phyloP scores from a whole-genome alignment of 1,140 invertebrate species.

The Leptinotarsa lineolata region DNA sequence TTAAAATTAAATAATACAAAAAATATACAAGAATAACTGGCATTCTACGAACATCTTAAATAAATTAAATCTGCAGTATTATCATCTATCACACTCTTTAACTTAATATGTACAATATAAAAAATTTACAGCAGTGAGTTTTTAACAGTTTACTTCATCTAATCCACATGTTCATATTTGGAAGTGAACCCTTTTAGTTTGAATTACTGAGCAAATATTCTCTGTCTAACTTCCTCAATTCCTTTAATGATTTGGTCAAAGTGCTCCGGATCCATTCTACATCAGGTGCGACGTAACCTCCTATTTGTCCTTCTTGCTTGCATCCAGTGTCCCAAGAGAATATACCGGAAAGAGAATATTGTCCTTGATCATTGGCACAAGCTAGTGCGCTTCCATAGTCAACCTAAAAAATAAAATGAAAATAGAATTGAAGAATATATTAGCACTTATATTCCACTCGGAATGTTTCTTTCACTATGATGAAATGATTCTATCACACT shows the following conservation, averaged over 20 bases:
- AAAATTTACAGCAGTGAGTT: slow-evolving; percentile 13
- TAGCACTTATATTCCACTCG: no score
- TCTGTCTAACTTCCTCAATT: slow-evolving; percentile 44
- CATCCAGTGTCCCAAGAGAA: slow-evolving; percentile 75
- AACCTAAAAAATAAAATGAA: slow-evolving; percentile 57
- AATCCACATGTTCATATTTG: neutral
- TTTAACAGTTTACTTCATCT: neutral
- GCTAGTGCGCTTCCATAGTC: slow-evolving; percentile 78
- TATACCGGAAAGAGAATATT: slow-evolving; percentile 72
- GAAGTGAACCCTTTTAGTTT: slow-evolving; percentile 4
- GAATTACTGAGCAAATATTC: slow-evolving; percentile 30
- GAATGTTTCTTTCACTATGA: no score
- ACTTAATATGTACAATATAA: slow-evolving; percentile 18
- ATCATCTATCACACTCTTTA: slow-evolving; percentile 10
- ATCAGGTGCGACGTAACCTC: slow-evolving; percentile 51
- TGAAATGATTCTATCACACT: no score
- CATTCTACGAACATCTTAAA: slow-evolving; percentile 17
- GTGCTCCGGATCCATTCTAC: slow-evolving; percentile 50
- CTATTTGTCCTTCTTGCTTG: slow-evolving; percentile 51
- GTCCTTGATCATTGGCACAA: slow-evolving; percentile 70
- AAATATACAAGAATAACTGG: slow-evolving; percentile 26
- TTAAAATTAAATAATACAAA: slow-evolving; percentile 23
- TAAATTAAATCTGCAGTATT: slow-evolving; percentile 20
- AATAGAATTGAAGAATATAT: no score
- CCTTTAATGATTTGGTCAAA: slow-evolving; percentile 43